Base-by-base conservation (phyloP, 2,113 vertebrate species). In the Scomber colias region DNA sequence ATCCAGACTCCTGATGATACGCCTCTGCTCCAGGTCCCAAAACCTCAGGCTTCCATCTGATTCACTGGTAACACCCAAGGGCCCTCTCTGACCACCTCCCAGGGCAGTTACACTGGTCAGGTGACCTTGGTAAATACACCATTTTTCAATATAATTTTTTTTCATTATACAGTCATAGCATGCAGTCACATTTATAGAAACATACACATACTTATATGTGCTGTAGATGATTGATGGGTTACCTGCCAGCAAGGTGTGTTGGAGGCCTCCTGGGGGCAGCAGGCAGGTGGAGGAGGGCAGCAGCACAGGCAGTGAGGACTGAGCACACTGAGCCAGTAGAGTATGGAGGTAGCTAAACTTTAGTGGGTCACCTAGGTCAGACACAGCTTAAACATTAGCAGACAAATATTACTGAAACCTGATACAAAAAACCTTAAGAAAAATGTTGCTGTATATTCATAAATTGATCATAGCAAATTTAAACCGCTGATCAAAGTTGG, bases 241-340 rank as follows among this genome's bases (percentile, higher is more conserved):
- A 95, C 94, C 94, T 90, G 91, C 83, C 56, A 95, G 56, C 13
- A 85, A 44, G 27, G 75, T 83, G 80, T 88, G 90, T n/a, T 82
- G 71, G 17, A 94, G 85, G 10, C 89, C 91, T 56, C 91, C 89
- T 63, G 93, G 94, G 45, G 92, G 83, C 74, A 94, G 72, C 48
- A 95, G 87, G 63, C 91, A 95, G 27, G 90, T 92, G 80, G 89
- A 92, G 51, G 94, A 95, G 73, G 94, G 94, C 66, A 94, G 66
- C 75, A 95, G 88, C 12, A 93, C 91, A 19, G 94, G 91, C 68
- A 93, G 63, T 15, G 93, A 91, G 27, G 95, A 95, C 21, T 66
- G 75, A 44, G 73, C 72, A 59, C 93, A 94, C 76, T 94, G 91
- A 16, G 77, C 82, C 73, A 95, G 78, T 15, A 95, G 77, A 51